phyloP scores from a whole-genome alignment of 1,140 invertebrate species.

The Apolygus lucorum region DNA sequence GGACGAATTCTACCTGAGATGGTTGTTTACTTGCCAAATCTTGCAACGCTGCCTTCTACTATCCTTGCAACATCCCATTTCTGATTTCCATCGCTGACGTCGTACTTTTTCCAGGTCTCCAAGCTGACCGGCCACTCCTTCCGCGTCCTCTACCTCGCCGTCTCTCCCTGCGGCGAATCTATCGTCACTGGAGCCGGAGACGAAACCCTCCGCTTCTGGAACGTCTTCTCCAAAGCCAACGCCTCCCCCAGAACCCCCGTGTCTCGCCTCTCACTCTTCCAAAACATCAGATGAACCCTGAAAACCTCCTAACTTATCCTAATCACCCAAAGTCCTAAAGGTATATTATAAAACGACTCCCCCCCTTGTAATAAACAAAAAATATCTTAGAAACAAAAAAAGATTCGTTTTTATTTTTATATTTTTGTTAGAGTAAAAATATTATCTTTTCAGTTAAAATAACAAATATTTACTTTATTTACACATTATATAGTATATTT shows the following conservation, averaged over 20 bases:
- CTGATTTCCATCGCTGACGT: too few species aligned
- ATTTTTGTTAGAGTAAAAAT: too few species aligned
- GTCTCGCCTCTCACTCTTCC: conserved; percentile 2
- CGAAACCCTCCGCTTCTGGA: conserved; percentile 97
- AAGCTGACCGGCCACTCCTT: conserved; percentile 96
- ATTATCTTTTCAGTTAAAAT: too few species aligned
- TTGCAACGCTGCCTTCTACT: too few species aligned
- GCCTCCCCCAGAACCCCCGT: conserved; percentile 45
- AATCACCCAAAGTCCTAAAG: not conserved
- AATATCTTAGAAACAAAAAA: not conserved
- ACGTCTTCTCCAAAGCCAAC: conserved; percentile 92
- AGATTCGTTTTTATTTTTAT: conserved; percentile 14
- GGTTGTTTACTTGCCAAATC: too few species aligned
- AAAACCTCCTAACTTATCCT: too few species aligned
- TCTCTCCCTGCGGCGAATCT: conserved; percentile 97
- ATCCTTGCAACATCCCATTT: too few species aligned
- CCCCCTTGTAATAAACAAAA: not conserved
- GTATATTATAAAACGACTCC: too few species aligned
- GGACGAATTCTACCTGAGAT: too few species aligned
- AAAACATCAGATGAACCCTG: conserved; percentile 14
- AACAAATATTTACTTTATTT: too few species aligned
- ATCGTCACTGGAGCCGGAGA: conserved; percentile 98
- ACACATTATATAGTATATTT: too few species aligned
- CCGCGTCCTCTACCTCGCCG: conserved; percentile 88
- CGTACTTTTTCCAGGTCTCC: too few species aligned